phyloP scores from a whole-genome alignment of 2,888 invertebrate genomes.

The Automeris io region DNA sequence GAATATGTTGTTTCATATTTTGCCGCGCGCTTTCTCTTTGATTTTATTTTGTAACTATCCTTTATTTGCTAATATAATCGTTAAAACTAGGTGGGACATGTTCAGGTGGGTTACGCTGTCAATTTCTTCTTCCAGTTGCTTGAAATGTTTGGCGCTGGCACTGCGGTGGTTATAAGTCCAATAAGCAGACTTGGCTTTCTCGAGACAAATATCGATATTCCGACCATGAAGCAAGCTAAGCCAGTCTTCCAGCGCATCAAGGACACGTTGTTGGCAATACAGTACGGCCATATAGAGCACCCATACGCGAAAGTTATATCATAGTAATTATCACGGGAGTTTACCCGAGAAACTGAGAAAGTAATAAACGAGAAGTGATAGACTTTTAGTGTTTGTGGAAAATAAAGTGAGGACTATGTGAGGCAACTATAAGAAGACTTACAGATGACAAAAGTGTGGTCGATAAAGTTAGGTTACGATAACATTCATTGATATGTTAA shows the following conservation, averaged over 20 bases:
- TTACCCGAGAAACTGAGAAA: conserved; percentile 11
- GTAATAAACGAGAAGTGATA: background rate
- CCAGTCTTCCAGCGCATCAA: conserved; percentile 86
- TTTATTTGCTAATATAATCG: background rate
- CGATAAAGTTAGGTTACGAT: conserved; percentile 35
- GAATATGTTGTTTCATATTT: too few species aligned
- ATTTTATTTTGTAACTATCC: too few species aligned
- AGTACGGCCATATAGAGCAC: conserved; percentile 90
- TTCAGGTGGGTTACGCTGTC: too few species aligned
- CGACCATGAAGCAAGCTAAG: conserved; percentile 83
- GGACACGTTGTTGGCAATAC: conserved; percentile 89
- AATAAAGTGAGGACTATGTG: conserved; percentile 15
- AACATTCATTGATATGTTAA: conserved; percentile 36
- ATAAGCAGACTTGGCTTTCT: conserved; percentile 90
- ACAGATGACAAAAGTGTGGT: conserved; percentile 32
- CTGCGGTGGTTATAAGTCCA: conserved; percentile 96
- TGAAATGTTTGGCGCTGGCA: conserved; percentile 99
- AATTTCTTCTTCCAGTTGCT: conserved; percentile 90
- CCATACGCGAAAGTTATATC: conserved; percentile 82
- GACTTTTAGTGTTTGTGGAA: conserved; percentile 4
- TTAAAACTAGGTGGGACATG: too few species aligned
- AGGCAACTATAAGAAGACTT: conserved; percentile 29
- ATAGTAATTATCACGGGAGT: conserved; percentile 31
- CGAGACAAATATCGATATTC: conserved; percentile 81
- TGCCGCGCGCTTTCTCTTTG: too few species aligned